These are phyloP conservation scores for Chymomyza costata DNA, from an alignment of 1,140 invertebrate genomes.

Conservation along the genomic window DNA sequence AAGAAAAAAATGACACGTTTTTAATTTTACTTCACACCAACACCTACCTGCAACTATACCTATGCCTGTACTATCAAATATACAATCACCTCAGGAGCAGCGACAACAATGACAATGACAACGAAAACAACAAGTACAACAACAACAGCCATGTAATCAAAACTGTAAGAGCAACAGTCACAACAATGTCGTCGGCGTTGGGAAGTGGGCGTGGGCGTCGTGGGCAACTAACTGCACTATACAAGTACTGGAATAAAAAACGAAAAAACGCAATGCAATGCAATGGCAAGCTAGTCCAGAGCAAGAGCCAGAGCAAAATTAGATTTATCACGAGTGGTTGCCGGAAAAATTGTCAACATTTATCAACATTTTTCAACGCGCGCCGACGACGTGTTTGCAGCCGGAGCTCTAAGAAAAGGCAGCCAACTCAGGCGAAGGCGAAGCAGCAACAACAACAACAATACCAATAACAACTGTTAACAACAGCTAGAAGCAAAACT, in stretches of 20 bases:
- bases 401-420: slow-evolving; percentile 31
- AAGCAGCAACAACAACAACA: slow-evolving; percentile 22
- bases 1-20: slow-evolving; percentile 73
- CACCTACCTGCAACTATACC: slow-evolving; percentile 37
- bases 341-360: slow-evolving; percentile 74
- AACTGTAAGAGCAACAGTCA: slow-evolving; percentile 40
- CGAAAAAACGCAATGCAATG: slow-evolving; percentile 28
- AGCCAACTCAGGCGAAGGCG: slow-evolving; percentile 4
- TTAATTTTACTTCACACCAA: slow-evolving; percentile 73
- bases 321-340: slow-evolving; percentile 74
- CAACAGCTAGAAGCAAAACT: no score
- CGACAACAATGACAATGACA: slow-evolving; percentile 33
- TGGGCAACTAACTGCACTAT: not conserved
- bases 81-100: slow-evolving; percentile 4
- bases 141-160: slow-evolving; percentile 29
- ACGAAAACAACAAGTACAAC: slow-evolving; percentile 31
- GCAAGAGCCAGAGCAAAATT: slow-evolving; percentile 66
- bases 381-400: slow-evolving; percentile 51
- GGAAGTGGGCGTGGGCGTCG: slow-evolving; percentile 33
- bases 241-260: no score
- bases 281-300: no score
- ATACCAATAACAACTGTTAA: slow-evolving; percentile 34
- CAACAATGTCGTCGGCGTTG: slow-evolving; percentile 27
- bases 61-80: not conserved
- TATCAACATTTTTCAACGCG: slow-evolving; percentile 73